phyloP scores from a whole-genome alignment of 2,113 vertebrate genomes.

The Callocephalon fimbriatum region DNA sequence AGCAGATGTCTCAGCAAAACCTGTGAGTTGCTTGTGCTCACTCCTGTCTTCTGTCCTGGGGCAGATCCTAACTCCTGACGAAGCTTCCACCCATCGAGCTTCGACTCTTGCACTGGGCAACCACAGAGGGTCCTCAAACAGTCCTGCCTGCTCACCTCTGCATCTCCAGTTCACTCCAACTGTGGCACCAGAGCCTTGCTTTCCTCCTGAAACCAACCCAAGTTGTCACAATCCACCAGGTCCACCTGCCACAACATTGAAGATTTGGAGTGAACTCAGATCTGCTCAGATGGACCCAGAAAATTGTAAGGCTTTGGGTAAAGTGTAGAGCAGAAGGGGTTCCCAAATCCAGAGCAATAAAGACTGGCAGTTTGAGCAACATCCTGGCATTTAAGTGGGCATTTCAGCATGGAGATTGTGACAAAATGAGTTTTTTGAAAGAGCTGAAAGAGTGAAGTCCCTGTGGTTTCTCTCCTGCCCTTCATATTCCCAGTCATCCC shows the following conservation, averaged over 20 bases:
- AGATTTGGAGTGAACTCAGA: background rate
- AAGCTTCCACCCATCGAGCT: background rate
- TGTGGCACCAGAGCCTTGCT: background rate
- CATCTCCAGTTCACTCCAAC: background rate
- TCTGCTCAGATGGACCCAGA: background rate
- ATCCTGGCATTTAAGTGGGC: accelerated
- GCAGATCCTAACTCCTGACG: background rate
- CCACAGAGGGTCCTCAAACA: accelerated
- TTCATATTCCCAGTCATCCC: background rate
- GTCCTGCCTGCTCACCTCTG: background rate
- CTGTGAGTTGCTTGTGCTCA: background rate
- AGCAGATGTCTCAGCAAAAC: background rate
- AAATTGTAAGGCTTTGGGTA: background rate
- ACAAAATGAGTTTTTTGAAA: background rate
- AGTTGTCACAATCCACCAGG: background rate
- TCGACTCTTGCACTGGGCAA: background rate
- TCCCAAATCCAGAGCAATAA: background rate
- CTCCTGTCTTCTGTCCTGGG: background rate
- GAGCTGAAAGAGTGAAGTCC: background rate
- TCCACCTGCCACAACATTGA: background rate
- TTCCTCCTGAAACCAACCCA: background rate
- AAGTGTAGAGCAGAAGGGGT: background rate
- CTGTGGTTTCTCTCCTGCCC: background rate
- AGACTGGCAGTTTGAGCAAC: background rate
- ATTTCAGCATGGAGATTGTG: background rate